These are phyloP conservation scores for Nylanderia fulva DNA, from an alignment of 1,140 invertebrate species.

Conservation along the genomic window DNA sequence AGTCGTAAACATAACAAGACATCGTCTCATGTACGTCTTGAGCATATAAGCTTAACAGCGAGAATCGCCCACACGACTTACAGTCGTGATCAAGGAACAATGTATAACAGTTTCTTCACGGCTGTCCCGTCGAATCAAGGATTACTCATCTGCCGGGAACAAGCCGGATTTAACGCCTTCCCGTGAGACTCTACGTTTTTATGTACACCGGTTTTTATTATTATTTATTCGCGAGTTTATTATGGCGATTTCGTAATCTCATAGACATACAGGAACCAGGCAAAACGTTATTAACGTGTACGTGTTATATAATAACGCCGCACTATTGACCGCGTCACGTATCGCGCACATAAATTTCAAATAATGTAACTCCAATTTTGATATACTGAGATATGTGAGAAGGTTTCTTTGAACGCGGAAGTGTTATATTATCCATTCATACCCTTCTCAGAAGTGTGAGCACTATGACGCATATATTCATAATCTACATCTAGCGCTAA, in stretches of 20 bases:
- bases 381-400: too few relatives aligned
- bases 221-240: conserved; percentile 33
- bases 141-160: conserved; percentile 80
- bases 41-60: conserved; percentile 71
- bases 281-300: conserved; percentile 3
- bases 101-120: conserved; percentile 84
- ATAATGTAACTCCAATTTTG: conserved; percentile 18
- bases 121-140: conserved; percentile 82
- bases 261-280: neutral
- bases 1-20: conserved; percentile 70
- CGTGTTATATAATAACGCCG: conserved; percentile 15
- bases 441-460: conserved; percentile 35
- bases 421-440: conserved; percentile 19
- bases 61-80: conserved; percentile 78
- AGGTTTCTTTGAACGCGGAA: conserved; percentile 46
- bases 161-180: conserved; percentile 69
- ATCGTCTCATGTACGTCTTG: conserved; percentile 64
- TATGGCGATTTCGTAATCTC: conserved; percentile 31
- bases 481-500: conserved; percentile 20
- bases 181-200: conserved; percentile 2
- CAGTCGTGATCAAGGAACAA: conserved; percentile 81
- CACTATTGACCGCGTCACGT: conserved; percentile 32
- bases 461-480: conserved; percentile 25
- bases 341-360: conserved; percentile 39
- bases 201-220: conserved; percentile 2